A percentile compares a stretch with the other conserved stretches of the same genome.
Evolutionary conservation across 2,113 vertebrate species (phyloP).

Genomic region (Zosterops japonicus): DNA sequence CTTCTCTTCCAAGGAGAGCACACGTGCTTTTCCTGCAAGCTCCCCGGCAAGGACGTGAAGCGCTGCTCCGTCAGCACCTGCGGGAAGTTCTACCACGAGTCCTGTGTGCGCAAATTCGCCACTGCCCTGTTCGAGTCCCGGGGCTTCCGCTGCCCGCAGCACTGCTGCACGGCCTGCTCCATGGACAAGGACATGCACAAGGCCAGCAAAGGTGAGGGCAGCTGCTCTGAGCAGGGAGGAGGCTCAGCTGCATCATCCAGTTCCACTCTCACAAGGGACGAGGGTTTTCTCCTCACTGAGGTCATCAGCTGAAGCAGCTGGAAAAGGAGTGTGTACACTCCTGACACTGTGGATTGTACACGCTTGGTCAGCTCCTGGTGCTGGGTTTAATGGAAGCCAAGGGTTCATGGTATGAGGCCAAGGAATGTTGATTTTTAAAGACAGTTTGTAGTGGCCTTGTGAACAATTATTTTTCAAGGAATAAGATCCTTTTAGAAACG

Average conservation of each 20-base stretch:
- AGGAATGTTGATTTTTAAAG: background rate
- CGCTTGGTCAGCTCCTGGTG: background rate
- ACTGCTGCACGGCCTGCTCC: slow-evolving; percentile 91
- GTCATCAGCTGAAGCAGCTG: rapidly evolving
- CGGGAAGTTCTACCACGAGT: slow-evolving; percentile 92
- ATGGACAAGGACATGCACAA: slow-evolving; percentile 90
- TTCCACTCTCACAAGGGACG: rapidly evolving
- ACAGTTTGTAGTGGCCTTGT: background rate
- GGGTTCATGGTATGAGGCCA: rapidly evolving
- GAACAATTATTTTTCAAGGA: background rate
- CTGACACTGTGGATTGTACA: rapidly evolving
- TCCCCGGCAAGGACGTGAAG: slow-evolving; percentile 80
- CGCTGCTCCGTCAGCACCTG: slow-evolving; percentile 87
- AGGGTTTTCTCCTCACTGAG: background rate
- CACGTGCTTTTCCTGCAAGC: slow-evolving; percentile 93
- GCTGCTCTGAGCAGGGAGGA: background rate
- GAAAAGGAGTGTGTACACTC: no score
- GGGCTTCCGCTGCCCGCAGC: slow-evolving; percentile 93
- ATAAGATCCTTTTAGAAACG: background rate
- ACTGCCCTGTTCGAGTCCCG: slow-evolving; percentile 80
- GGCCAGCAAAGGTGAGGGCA: slow-evolving; percentile 88
- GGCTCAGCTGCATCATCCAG: rapidly evolving
- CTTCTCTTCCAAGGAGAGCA: slow-evolving; percentile 82
- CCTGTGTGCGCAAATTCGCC: slow-evolving; percentile 87
- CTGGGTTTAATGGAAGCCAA: background rate